A percentile compares a stretch with the other conserved stretches of the same genome.
These are phyloP conservation scores for Fragum fragum DNA, from an alignment of 2,888 invertebrate species.

Conservation along the genomic window DNA sequence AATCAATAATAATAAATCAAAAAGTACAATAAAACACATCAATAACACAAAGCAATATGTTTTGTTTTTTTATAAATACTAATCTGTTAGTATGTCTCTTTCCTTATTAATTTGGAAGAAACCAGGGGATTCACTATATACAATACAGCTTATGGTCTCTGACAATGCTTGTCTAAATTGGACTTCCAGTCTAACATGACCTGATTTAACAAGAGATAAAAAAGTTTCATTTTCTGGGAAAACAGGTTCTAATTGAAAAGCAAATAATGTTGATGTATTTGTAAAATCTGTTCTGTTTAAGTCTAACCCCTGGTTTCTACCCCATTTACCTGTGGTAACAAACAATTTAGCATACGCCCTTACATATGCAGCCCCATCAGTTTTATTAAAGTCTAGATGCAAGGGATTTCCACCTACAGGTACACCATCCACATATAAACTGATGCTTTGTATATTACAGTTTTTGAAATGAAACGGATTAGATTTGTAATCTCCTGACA, in stretches of 20 bases:
- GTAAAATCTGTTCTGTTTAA: conserved; percentile 44
- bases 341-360: conserved; percentile 50
- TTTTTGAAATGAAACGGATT: conserved; percentile 58
- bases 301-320: conserved; percentile 41
- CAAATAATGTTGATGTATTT: conserved; percentile 47
- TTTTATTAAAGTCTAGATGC: conserved; percentile 45
- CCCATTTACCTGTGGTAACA: conserved; percentile 37
- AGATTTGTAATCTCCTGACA: conserved; percentile 45
- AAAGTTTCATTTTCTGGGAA: conserved; percentile 44
- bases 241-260: conserved; percentile 52
- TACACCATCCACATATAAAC: conserved; percentile 51
- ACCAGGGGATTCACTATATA: conserved; percentile 48
- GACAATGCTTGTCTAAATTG: conserved; percentile 40
- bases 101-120: conserved; percentile 53
- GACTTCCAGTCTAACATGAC: conserved; percentile 56
- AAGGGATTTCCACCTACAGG: conserved; percentile 54
- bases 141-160: conserved; percentile 50
- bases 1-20: conserved; percentile 51
- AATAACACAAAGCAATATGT: conserved; percentile 48
- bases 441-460: conserved; percentile 45
- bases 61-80: conserved; percentile 42
- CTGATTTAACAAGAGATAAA: conserved; percentile 55
- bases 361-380: conserved; percentile 31
- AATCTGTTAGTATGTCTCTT: conserved; percentile 59
- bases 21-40: conserved; percentile 45